Evolutionary conservation across 1,140 invertebrate species (phyloP).

Genomic region (Heliconius hermathena): DNA sequence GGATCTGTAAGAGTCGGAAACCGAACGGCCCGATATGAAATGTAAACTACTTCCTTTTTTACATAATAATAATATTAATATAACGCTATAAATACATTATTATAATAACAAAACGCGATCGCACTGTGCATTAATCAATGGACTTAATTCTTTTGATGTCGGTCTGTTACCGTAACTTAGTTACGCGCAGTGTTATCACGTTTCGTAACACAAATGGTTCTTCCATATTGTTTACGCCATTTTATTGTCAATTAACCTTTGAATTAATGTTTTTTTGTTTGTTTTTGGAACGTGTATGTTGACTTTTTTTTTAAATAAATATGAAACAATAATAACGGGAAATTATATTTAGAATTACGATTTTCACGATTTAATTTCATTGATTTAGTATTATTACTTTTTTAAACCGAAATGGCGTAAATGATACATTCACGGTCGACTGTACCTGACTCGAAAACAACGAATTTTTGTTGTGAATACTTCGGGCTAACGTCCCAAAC

Average conservation of each 20-base stretch:
- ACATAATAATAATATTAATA: slow-evolving; percentile 13
- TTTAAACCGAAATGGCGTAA: slow-evolving; percentile 26
- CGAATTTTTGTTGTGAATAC: slow-evolving; percentile 63
- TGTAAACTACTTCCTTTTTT: slow-evolving; percentile 11
- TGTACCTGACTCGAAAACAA: slow-evolving; percentile 47
- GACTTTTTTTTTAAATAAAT: no score
- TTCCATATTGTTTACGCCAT: slow-evolving; percentile 41
- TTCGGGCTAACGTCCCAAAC: slow-evolving; percentile 46
- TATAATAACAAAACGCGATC: slow-evolving; percentile 17
- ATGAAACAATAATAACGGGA: no score
- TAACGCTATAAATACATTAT: neutral
- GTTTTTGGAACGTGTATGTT: neutral
- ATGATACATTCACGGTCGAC: slow-evolving; percentile 17
- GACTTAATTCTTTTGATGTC: slow-evolving; percentile 4
- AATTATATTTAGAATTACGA: no score
- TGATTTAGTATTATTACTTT: neutral
- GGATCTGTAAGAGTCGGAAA: neutral
- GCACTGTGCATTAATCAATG: neutral
- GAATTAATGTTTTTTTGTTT: neutral
- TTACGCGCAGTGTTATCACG: slow-evolving; percentile 16
- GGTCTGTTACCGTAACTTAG: slow-evolving; percentile 22
- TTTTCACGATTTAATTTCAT: neutral
- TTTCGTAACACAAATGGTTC: slow-evolving; percentile 21
- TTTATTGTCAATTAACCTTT: slow-evolving; percentile 8
- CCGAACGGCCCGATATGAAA: neutral